Base-by-base conservation (phyloP, 92 coral and sea anemone species). In the Micromussa lordhowensis region DNA sequence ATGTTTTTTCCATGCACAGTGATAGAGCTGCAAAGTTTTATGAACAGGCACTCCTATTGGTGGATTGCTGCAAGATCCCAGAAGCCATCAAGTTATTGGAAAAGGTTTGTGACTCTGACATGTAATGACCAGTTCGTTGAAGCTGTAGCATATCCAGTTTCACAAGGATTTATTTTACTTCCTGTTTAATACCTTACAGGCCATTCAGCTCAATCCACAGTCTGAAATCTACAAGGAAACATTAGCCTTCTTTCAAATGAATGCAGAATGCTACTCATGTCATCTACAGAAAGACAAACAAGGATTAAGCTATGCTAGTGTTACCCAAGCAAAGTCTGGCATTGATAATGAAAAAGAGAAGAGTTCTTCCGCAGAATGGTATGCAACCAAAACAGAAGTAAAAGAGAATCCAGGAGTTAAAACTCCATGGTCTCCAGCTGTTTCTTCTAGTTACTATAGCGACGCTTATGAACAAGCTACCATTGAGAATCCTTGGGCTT, bases 161-260 rank as follows among this genome's bases (percentile, higher is more conserved):
- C 24, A 6, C 3, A 32, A 2, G 0, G 34, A 17, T 73, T 72
- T 73, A 17, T 19, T 38, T 49, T 49, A 0, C 40, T 78, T 78
- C 19, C 71, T 63, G 32, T 91, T 24, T 26, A 24, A 74, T 58
- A 6, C 77, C 15, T 77, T 63, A 17, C 91, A 91, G 94, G 94
- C 94, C 40, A 77, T 80, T 72, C 40, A 79, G 75, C 57, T 91
- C 36, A 68, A 84, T 4, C 86, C 85, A 30, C 26, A 4, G 19
- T 77, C 72, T 83, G 89, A 91, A 79, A 28, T 91, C 24, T 91
- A 88, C 58, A 88, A 35, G 63, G 92, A 91, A 91, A 85, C 92
- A 12, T 68, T 90, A 77, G 86, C 55, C 24, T 53, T 73, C 79
- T 57, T 84, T 72, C 81, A 84, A 30, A 35, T 69, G 68, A 77